Evolutionary conservation across 2,888 invertebrate species (phyloP).

Genomic region (Anorthoa munda): DNA sequence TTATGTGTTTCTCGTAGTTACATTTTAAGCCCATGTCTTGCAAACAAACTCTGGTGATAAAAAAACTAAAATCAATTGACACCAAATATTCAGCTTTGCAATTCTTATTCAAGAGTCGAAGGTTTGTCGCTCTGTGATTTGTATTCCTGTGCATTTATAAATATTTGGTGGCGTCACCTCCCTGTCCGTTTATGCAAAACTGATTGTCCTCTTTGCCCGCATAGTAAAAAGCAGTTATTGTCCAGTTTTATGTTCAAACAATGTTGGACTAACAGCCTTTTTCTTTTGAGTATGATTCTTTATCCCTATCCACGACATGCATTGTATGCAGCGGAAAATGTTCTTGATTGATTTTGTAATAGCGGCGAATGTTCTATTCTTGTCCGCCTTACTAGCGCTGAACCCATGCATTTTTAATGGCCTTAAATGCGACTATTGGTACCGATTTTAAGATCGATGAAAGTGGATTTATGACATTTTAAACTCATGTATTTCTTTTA

Average conservation of each 20-base stretch:
- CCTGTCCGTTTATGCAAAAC: constrained; percentile 50
- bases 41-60: not conserved
- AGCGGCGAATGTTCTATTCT: constrained; percentile 18
- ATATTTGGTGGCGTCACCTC: constrained; percentile 48
- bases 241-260: constrained; percentile 4
- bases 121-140: constrained; percentile 53
- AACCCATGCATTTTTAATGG: constrained; percentile 18
- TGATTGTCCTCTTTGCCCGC: constrained; percentile 33
- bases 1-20: not conserved
- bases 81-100: constrained; percentile 48
- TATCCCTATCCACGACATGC: not conserved
- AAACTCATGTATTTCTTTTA: not conserved
- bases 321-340: not conserved
- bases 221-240: constrained; percentile 19
- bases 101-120: constrained; percentile 56
- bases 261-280: not conserved
- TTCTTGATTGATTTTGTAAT: not conserved
- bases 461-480: not conserved
- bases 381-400: not conserved
- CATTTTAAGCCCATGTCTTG: constrained; percentile 1
- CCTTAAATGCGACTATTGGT: constrained; percentile 5
- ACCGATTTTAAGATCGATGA: constrained; percentile 10
- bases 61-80: constrained; percentile 23
- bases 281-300: not conserved
- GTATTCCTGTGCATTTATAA: constrained; percentile 61